phyloP scores from a whole-genome alignment of 2,797 vertebrate species.

The Hydrocynus forskahlii region DNA sequence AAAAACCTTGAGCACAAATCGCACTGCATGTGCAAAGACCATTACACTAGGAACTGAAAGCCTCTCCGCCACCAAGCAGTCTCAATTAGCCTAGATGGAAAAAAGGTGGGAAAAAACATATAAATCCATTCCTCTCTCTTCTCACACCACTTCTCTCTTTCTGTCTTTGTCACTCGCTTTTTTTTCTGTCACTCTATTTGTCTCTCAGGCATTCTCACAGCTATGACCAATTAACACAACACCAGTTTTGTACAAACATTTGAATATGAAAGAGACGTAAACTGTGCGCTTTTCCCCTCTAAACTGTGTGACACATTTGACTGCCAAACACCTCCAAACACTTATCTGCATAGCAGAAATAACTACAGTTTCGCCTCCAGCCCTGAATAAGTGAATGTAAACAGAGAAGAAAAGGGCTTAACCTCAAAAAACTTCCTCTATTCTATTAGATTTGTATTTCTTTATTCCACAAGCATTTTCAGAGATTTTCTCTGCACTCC shows the following conservation, averaged over 20 bases:
- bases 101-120: background rate
- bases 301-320: conserved; percentile 43
- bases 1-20: too few relatives aligned
- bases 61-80: background rate
- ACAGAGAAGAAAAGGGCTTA: conserved; percentile 30
- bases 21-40: too few relatives aligned
- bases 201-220: conserved; percentile 44
- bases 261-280: conserved; percentile 47
- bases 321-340: conserved; percentile 35
- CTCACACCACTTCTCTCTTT: background rate
- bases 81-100: background rate
- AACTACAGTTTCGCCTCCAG: conserved; percentile 47
- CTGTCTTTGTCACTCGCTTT: background rate
- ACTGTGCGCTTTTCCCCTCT: conserved; percentile 36
- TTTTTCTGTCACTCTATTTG: background rate
- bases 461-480: background rate
- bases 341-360: conserved; percentile 42
- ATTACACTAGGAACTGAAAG: background rate
- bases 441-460: conserved; percentile 17
- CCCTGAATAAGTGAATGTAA: conserved; percentile 49
- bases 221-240: conserved; percentile 53
- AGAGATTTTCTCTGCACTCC: background rate
- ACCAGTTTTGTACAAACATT: conserved; percentile 43
- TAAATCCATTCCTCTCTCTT: background rate
- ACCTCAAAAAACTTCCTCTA: conserved; percentile 9